A percentile compares a stretch with the other conserved stretches of the same genome.
These are phyloP conservation scores for Amblyraja radiata DNA, from an alignment of 2,797 vertebrate species.

Conservation along the genomic window DNA sequence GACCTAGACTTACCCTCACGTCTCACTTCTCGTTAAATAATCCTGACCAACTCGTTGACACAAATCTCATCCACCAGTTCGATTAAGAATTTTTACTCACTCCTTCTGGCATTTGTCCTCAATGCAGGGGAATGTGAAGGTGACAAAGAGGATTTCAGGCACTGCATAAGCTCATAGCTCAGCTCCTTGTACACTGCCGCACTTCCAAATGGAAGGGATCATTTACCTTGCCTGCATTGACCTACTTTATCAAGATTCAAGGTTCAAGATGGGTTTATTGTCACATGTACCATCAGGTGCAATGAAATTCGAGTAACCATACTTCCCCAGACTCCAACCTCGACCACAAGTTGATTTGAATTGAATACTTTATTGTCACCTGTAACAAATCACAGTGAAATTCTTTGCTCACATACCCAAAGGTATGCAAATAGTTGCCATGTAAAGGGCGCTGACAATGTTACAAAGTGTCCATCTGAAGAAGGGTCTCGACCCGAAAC, in stretches of 20 bases:
- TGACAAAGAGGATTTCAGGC: background rate
- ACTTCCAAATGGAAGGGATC: background rate
- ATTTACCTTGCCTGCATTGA: background rate
- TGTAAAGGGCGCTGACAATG: too few species aligned
- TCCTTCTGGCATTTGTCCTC: background rate
- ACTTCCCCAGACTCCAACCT: too few species aligned
- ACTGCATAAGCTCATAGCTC: background rate
- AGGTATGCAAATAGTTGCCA: too few species aligned
- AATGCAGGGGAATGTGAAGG: background rate
- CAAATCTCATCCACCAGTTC: background rate
- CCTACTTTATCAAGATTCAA: background rate
- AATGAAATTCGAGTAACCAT: too few species aligned
- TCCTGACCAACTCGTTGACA: background rate
- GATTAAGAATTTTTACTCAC: background rate
- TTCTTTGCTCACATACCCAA: too few species aligned
- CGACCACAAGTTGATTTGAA: too few species aligned
- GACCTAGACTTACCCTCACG: background rate
- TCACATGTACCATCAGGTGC: too few species aligned
- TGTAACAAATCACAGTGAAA: too few species aligned
- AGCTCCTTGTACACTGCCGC: too few species aligned
- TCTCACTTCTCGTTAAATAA: background rate
- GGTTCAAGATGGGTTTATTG: background rate
- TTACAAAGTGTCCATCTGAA: too few species aligned
- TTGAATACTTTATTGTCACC: too few species aligned
- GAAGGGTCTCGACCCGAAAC: too few species aligned